Evolutionary conservation across 2,797 vertebrate species (phyloP).

Genomic region (Smutsia gigantea): DNA sequence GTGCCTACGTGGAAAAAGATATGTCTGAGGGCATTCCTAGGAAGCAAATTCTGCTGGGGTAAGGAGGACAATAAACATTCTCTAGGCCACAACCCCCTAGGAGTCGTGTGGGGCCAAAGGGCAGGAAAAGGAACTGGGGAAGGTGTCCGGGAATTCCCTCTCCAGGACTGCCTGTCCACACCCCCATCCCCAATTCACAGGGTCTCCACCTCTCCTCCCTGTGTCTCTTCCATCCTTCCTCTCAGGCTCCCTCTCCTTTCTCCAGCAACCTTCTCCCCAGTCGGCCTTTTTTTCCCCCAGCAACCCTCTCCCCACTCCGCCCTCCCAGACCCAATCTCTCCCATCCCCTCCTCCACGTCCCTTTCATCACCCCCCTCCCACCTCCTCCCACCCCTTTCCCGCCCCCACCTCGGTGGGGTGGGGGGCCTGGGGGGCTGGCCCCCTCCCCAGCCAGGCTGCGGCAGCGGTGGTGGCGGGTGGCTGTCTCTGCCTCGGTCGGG

Average conservation of each 20-base stretch:
- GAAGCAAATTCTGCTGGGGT: slow-evolving; percentile 43
- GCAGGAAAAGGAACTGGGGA: slow-evolving; percentile 42
- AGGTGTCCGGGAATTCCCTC: slow-evolving; percentile 23
- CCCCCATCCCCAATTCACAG: slow-evolving; percentile 6
- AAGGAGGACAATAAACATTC: neutral
- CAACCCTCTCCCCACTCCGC: neutral
- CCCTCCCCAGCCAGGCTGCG: slow-evolving; percentile 80
- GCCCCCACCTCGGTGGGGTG: slow-evolving; percentile 81
- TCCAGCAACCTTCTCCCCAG: slow-evolving; percentile 45
- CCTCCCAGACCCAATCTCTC: slow-evolving; percentile 38
- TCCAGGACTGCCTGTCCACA: slow-evolving; percentile 1
- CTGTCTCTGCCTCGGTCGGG: slow-evolving; percentile 78
- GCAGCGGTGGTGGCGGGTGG: slow-evolving; percentile 81
- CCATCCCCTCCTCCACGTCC: slow-evolving; percentile 22
- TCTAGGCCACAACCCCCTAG: neutral
- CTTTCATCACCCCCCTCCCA: slow-evolving; percentile 54
- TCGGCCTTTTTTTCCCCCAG: neutral
- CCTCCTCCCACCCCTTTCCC: slow-evolving; percentile 66
- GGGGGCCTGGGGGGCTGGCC: slow-evolving; percentile 69
- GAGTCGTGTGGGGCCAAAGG: slow-evolving; percentile 58
- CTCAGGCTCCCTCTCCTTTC: slow-evolving; percentile 13
- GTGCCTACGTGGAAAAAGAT: neutral
- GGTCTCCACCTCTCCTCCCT: slow-evolving; percentile 15
- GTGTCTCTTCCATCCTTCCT: slow-evolving; percentile 9
- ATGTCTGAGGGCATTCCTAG: slow-evolving; percentile 39